Conservation (phyloP, 1,140 invertebrate genomes). For the Odontomachus brunneus region DNA sequence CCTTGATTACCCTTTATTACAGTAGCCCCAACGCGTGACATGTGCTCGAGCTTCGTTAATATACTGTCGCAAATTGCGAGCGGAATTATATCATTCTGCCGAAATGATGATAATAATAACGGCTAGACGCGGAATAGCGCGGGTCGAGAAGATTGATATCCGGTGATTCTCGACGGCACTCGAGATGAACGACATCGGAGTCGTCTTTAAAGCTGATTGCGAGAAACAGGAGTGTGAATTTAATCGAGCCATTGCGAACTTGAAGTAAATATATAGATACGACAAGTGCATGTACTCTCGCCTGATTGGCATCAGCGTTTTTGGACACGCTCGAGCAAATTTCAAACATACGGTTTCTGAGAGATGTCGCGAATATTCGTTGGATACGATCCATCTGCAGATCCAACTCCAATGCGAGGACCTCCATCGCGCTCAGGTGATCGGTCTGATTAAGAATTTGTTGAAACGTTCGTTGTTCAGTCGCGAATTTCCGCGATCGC, state of each 20-base stretch:
- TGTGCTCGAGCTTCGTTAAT: constrained; percentile 39
- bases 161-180: too few species aligned
- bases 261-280: too few species aligned
- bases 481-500: constrained; percentile 19
- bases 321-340: too few species aligned
- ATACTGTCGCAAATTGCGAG: constrained; percentile 58
- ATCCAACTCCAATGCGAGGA: background rate
- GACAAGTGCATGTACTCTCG: too few species aligned
- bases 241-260: too few species aligned
- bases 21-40: constrained; percentile 15
- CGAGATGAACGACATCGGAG: too few species aligned
- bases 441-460: constrained; percentile 22
- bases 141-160: background rate
- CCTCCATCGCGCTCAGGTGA: background rate
- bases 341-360: too few species aligned
- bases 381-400: too few species aligned
- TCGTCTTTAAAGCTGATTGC: too few species aligned
- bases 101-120: constrained; percentile 61
- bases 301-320: too few species aligned
- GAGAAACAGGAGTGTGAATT: too few species aligned
- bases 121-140: constrained; percentile 6
- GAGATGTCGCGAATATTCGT: too few species aligned
- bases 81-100: constrained; percentile 60
- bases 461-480: constrained; percentile 25
- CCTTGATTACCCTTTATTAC: constrained; percentile 54